Conservation (phyloP, 2,113 vertebrate genomes). For the Crotalus viridis region DNA sequence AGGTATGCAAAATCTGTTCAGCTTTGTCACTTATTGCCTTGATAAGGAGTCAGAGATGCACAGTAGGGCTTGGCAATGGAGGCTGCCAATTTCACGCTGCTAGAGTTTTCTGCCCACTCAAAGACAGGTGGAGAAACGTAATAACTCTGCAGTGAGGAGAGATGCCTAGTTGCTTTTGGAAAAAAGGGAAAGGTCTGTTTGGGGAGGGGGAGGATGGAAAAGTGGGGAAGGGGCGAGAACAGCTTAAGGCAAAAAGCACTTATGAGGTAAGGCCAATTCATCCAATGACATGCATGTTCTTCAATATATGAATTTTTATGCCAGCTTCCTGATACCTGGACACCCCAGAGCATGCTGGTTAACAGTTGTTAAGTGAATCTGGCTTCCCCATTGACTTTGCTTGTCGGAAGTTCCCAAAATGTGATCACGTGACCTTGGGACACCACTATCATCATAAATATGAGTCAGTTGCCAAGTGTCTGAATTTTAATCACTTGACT, state of each 20-base stretch:
- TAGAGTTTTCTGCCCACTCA: not conserved
- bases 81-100: not conserved
- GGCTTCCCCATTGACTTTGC: no score
- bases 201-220: not conserved
- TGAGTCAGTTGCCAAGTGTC: no score
- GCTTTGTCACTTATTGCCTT: not conserved
- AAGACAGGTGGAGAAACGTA: not conserved
- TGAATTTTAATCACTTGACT: no score
- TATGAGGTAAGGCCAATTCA: not conserved
- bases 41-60: not conserved
- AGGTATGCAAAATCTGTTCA: not conserved
- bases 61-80: not conserved
- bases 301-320: not conserved
- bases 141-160: not conserved
- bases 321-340: not conserved
- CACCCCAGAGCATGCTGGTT: no score
- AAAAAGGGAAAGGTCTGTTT: not conserved
- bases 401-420: no score
- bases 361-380: no score
- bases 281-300: not conserved
- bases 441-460: no score
- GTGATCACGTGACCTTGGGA: no score
- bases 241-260: not conserved
- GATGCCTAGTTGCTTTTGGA: not conserved
- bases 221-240: not conserved